Conservation (phyloP, 2,888 invertebrate genomes). For the Troides helena region DNA sequence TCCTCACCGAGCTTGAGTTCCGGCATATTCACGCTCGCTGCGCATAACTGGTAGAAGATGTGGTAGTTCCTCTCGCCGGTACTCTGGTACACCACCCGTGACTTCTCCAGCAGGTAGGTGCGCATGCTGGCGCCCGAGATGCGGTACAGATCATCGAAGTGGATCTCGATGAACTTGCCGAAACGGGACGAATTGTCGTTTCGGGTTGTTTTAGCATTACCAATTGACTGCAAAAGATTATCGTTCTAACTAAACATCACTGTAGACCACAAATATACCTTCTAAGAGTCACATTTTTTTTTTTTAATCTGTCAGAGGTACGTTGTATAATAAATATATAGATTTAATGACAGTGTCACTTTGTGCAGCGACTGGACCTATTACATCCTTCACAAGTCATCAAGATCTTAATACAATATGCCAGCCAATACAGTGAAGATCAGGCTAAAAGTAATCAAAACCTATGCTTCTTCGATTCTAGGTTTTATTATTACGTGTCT, state of each 20-base stretch:
- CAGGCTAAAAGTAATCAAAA: too few species aligned
- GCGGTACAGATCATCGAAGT: constrained; percentile 91
- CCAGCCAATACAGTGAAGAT: too few species aligned
- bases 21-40: constrained; percentile 85
- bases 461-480: too few species aligned
- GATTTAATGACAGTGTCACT: too few species aligned
- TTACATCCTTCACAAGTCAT: too few species aligned
- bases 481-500: too few species aligned
- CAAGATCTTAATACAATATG: too few species aligned
- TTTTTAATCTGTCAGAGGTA: too few species aligned
- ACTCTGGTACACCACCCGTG: constrained; percentile 97
- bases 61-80: constrained; percentile 97
- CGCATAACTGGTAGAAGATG: constrained; percentile 98
- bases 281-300: not conserved
- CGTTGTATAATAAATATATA: too few species aligned
- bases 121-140: constrained; percentile 98
- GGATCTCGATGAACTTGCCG: constrained; percentile 97
- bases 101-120: constrained; percentile 98
- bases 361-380: too few species aligned
- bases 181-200: constrained; percentile 99
- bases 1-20: constrained; percentile 85
- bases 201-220: constrained; percentile 98
- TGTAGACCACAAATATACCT: too few species aligned
- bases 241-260: too few species aligned
- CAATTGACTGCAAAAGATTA: constrained; percentile 86